Evolutionary conservation across 2,797 vertebrate genomes (phyloP), one percentile per base, ranked within the genome.

Genomic region (Dipus sagitta): DNA sequence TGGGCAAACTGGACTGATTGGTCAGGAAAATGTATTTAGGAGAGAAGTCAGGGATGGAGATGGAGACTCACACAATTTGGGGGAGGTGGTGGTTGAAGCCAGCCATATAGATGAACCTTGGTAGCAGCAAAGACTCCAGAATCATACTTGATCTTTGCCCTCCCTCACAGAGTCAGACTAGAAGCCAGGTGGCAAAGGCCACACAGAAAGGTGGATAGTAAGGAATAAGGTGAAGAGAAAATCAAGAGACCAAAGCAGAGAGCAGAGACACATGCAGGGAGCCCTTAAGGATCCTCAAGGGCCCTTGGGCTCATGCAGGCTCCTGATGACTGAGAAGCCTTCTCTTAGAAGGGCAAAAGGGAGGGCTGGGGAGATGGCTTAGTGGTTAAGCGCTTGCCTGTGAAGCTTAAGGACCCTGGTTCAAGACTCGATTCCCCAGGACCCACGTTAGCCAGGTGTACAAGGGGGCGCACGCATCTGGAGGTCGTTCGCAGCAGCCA

Each of bases 241-340:
- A 34, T 4, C 6, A 23, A 64, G 54, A 21, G 32, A 18, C 13
- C 85, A 62, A 60, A 82, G 79, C 42, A 8, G 24, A 38, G 32
- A 7, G 34, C 24, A 38, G 32, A 7, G 34, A 42, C 0, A 0
- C 8, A 13, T 6, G 11, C 20, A 14, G 12, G 30, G 0, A 4
- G 1, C 13, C 54, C 47, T 13, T 9, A 10, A 24, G 74, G 47
- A 30, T 83, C 24, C 62, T 24, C 60, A 9, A 32, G 20, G 32
- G 10, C 26, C 76, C 21, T 28, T 1, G 1, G 47, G 11, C 14
- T 26, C 13, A 47, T 76, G 54, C 2, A 1, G 34, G 30, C 15
- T 6, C 64, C 88, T n/a, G 70, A 47, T 28, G 28, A 67, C 47
- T 17, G 23, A 26, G 38, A 60, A 14, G 20, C 28, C 30, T 13